phyloP scores from a whole-genome alignment of 2,797 vertebrate species.

The Apodemus agrarius region DNA sequence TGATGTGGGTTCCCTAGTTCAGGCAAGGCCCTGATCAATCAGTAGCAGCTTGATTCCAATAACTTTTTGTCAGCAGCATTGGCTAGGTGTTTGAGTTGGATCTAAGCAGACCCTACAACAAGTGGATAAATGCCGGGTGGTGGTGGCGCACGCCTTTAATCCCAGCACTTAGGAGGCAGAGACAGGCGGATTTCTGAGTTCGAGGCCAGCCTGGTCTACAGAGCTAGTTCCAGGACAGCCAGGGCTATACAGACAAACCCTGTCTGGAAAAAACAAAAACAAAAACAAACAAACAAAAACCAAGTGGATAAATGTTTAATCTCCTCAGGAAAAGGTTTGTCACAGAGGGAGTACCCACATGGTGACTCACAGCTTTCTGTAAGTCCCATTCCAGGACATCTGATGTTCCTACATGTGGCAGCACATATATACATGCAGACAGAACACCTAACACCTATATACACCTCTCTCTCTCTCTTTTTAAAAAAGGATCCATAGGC shows the following conservation, averaged over 20 bases:
- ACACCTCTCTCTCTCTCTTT: not conserved
- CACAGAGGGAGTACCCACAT: not conserved
- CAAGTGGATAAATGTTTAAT: not conserved
- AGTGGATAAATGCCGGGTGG: too few species aligned
- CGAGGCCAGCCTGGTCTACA: too few species aligned
- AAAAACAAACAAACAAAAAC: too few species aligned
- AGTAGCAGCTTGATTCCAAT: not conserved
- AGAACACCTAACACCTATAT: not conserved
- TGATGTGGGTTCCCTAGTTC: not conserved
- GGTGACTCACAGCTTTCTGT: not conserved
- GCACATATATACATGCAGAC: too few species aligned
- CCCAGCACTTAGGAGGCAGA: too few species aligned
- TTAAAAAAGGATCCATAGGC: too few species aligned
- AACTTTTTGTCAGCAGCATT: not conserved
- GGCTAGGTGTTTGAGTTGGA: not conserved
- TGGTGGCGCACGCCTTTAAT: too few species aligned
- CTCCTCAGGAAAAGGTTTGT: not conserved
- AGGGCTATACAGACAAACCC: too few species aligned
- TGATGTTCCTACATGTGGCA: too few species aligned
- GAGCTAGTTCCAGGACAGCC: too few species aligned
- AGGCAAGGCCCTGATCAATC: not conserved
- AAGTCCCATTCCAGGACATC: not conserved
- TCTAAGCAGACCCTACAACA: not conserved
- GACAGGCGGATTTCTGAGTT: too few species aligned
- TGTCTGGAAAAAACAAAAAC: too few species aligned